Base-by-base conservation (phyloP, 1,140 invertebrate species). In the Drosophila subpulchrella region DNA sequence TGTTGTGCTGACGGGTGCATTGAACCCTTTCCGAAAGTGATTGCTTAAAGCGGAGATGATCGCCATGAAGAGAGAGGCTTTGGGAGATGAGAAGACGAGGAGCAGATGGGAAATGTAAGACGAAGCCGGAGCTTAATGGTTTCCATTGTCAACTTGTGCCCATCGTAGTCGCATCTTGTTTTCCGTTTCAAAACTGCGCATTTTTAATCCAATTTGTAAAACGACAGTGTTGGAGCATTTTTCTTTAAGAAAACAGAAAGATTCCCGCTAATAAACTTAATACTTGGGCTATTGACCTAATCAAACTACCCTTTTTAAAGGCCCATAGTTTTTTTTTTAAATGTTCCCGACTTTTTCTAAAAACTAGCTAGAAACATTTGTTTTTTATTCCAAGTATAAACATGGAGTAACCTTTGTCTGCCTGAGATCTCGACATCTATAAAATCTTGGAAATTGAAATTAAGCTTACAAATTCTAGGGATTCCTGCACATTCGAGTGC, bases 1-100 rank as follows among this genome's bases (percentile, higher is more conserved):
- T 48, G 56, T 71, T 57, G 50, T 46, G 54, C 50, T 42, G 59
- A 61, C 63, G 48, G 68, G 65, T 75, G 58, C 82, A 81, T 66
- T 86, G 82, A 85, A 85, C 81, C 67, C 63, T 70, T 71, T 65
- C 71, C 66, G 68, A 85, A 85, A 85, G 82, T 86, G 81, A 85
- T 81, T 85, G 82, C 85, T 61, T 24, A 32, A 47, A 74, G 39
- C 39, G 32, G 51, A 71, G 65, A 53, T 70, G 41, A 56, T 36
- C 41, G 24, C 39, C 46, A 41, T 39, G 50, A 51, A 38, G 48
- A 53, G 30, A 42, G 15, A 24, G 27, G 27, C 27, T 27, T 27
- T 3, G 27, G 38, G 41, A 32, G 30, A 27, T 10, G 12, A 15
- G 32, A n/a, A 36, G 47, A 65, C 15, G 61, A 55, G 27, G 51